Evolutionary conservation across 2,888 invertebrate genomes (phyloP), one percentile per base, ranked within the genome.

Genomic region (Artemia sinica): DNA sequence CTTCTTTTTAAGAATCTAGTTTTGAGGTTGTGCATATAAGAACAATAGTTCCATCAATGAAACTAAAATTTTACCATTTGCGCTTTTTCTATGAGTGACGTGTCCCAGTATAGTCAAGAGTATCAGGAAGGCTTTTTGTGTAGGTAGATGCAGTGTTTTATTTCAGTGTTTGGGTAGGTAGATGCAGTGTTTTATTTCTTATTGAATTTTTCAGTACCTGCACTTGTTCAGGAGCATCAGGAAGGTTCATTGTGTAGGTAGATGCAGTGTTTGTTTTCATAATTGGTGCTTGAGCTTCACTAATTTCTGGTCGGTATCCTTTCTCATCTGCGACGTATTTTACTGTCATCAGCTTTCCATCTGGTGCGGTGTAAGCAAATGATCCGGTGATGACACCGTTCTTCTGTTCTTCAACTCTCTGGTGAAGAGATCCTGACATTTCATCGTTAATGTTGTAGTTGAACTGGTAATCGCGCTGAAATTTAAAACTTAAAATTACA

Each of bases 301-400:
- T 70, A 49, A 70, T 68, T 50, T 68, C 58, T 10, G 68, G 68
- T 49, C 68, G 70, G 66, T 51, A 70, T 11, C 70, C 70, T 8
- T 49, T 68, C 65, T 70, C 68, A 50, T 70, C 70, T 28, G 70
- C 70, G 12, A 65, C 65, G 70, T 70, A 70, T 49, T 50, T 65
- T n/a, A 70, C 70, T n/a, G 66, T 66, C 14, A 68, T 66, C 11
- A 69, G 70, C 28, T 68, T 66, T 10, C 70, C 70, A 51, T 70
- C 70, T n/a, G 70, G 70, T 6, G 68, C 68, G 14, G 66, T 68
- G 52, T 70, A 70, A 14, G 52, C 41, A 66, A 68, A 70, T 50
- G 50, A 65, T 50, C 70, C 70, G 48, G n/a, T 66, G 48, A 69
- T 52, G 12, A 70, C 66, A 18, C 70, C 70, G 66, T 70, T 65